Conservation (phyloP, 2,888 invertebrate species). For the Ichneumoninae sp. region DNA sequence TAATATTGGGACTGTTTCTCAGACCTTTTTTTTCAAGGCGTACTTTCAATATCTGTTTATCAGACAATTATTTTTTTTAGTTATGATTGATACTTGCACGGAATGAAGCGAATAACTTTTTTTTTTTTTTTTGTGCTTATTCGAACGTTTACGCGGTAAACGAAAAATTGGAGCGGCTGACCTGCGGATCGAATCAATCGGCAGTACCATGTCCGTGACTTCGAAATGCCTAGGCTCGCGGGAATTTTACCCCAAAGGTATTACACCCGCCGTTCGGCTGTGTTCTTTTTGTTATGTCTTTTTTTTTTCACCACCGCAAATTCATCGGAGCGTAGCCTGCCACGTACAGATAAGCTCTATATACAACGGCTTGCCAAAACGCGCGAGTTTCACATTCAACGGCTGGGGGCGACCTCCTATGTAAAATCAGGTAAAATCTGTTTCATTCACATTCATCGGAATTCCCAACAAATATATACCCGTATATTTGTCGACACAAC, state of each 20-base stretch:
- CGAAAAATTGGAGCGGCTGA: not conserved
- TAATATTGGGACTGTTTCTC: too few relatives aligned
- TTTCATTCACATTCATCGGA: slow-evolving; percentile 60
- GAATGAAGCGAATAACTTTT: not conserved
- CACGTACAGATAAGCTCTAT: slow-evolving; percentile 63
- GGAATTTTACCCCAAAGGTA: slow-evolving; percentile 55
- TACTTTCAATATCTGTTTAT: too few relatives aligned
- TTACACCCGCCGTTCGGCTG: slow-evolving; percentile 44
- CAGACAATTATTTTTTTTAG: too few relatives aligned
- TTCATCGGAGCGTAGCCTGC: slow-evolving; percentile 63
- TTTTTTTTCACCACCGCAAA: slow-evolving; percentile 54
- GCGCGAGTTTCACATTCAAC: slow-evolving; percentile 47
- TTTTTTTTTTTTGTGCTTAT: not conserved
- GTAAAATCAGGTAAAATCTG: slow-evolving; percentile 66
- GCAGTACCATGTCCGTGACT: slow-evolving; percentile 8
- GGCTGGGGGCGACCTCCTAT: slow-evolving; percentile 46
- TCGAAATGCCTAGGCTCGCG: slow-evolving; percentile 42
- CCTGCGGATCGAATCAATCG: slow-evolving; percentile 23
- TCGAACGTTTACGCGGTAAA: slow-evolving; percentile 19
- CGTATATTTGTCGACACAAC: slow-evolving; percentile 33
- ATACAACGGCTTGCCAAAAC: slow-evolving; percentile 35
- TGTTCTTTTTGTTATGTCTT: not conserved
- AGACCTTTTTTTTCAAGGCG: too few relatives aligned
- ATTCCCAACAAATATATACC: slow-evolving; percentile 37
- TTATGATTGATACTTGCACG: not conserved